phyloP scores from a whole-genome alignment of 2,888 invertebrate genomes.

The Dryomyza anilis region DNA sequence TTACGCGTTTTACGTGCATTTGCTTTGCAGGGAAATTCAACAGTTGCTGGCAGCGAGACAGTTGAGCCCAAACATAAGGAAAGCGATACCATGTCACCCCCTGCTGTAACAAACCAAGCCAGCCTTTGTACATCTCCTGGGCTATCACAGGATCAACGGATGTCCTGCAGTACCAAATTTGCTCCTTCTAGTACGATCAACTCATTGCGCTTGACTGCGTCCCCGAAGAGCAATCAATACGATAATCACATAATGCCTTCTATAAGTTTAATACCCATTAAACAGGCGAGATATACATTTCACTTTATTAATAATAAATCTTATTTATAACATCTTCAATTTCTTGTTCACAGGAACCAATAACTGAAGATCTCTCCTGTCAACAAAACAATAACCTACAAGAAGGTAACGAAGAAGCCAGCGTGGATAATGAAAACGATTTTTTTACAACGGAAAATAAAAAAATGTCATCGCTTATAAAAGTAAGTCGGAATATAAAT shows the following conservation, averaged over 20 bases:
- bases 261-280: conserved; percentile 84
- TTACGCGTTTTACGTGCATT: conserved; percentile 59
- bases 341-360: conserved; percentile 51
- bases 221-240: conserved; percentile 52
- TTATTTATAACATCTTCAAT: too few species aligned
- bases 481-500: conserved; percentile 61
- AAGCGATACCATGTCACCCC: conserved; percentile 13
- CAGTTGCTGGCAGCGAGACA: conserved; percentile 28
- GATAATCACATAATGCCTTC: conserved; percentile 76
- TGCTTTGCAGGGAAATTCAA: conserved; percentile 55
- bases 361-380: conserved; percentile 42
- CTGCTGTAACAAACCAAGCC: not conserved
- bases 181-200: conserved; percentile 52
- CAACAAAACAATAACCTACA: conserved; percentile 34
- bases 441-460: conserved; percentile 68
- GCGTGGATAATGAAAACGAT: conserved; percentile 49
- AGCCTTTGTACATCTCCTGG: conserved; percentile 12
- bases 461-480: conserved; percentile 75
- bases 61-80: conserved; percentile 40
- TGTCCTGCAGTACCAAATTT: conserved; percentile 56
- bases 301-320: too few species aligned
- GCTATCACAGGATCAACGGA: conserved; percentile 41
- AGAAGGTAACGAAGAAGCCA: conserved; percentile 27
- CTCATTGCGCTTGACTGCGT: conserved; percentile 27
- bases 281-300: conserved; percentile 65